phyloP scores from a whole-genome alignment of 2,888 invertebrate genomes.

The Cephalotes varians region DNA sequence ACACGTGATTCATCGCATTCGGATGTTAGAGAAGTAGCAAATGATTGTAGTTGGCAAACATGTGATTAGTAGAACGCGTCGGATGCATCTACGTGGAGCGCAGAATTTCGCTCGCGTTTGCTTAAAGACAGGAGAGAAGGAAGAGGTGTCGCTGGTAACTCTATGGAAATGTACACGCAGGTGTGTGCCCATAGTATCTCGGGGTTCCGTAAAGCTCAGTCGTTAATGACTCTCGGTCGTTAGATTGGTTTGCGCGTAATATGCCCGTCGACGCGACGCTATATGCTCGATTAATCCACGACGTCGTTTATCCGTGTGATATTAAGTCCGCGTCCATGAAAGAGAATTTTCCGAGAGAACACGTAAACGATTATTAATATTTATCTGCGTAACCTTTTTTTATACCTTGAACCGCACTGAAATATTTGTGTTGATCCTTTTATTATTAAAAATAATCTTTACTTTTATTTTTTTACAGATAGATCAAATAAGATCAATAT shows the following conservation, averaged over 20 bases:
- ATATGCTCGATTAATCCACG: conserved; percentile 65
- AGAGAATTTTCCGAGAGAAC: conserved; percentile 26
- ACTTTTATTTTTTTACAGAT: background rate
- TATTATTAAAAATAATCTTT: background rate
- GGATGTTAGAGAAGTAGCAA: conserved; percentile 40
- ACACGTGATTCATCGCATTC: conserved; percentile 14
- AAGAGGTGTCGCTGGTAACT: conserved; percentile 60
- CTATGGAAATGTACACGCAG: conserved; percentile 63
- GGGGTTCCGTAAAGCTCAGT: conserved; percentile 65
- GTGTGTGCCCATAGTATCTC: conserved; percentile 61
- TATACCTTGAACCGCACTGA: background rate
- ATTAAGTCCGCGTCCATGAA: conserved; percentile 47
- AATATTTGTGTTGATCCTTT: background rate
- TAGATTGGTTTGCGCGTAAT: conserved; percentile 72
- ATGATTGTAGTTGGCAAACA: conserved; percentile 54
- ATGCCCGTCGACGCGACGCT: conserved; percentile 62
- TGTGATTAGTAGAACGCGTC: conserved; percentile 65
- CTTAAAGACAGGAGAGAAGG: conserved; percentile 57
- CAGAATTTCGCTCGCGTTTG: conserved; percentile 63
- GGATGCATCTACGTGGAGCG: conserved; percentile 34
- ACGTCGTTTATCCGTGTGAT: conserved; percentile 38
- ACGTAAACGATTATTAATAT: background rate
- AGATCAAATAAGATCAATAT: background rate
- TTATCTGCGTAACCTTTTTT: background rate
- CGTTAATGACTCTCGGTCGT: conserved; percentile 71